These are phyloP conservation scores for Bombus impatiens DNA, from an alignment of 1,140 invertebrate genomes.

Conservation along the genomic window DNA sequence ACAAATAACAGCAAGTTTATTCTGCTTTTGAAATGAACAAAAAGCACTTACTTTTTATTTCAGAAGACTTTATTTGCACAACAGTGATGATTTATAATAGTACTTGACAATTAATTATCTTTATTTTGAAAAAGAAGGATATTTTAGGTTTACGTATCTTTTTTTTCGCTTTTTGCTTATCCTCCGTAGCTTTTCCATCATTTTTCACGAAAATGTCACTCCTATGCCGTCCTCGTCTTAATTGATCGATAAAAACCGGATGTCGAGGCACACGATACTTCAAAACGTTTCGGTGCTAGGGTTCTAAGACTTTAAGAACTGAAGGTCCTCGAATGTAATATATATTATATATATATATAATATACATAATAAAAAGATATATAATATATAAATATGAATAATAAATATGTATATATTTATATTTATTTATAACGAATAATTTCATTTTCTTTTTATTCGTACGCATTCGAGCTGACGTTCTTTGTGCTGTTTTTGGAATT, in stretches of 20 bases:
- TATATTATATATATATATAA: too few relatives aligned
- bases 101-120: not conserved
- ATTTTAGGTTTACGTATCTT: not conserved
- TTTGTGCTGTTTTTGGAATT: too few relatives aligned
- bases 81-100: not conserved
- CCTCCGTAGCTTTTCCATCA: not conserved
- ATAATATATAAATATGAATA: not conserved
- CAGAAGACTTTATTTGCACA: not conserved
- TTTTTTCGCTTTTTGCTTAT: not conserved
- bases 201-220: conserved; percentile 17
- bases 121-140: not conserved
- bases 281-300: not conserved
- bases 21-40: not conserved
- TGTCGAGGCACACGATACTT: not conserved
- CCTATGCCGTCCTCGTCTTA: not conserved
- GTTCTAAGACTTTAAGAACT: not conserved
- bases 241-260: conserved; percentile 22
- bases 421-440: too few relatives aligned
- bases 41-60: not conserved
- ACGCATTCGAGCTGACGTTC: too few relatives aligned
- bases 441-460: too few relatives aligned
- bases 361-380: not conserved
- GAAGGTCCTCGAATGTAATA: not conserved
- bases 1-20: not conserved
- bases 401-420: not conserved